Evolutionary conservation across 2,888 invertebrate species (phyloP).

Genomic region (Sminthurides aquaticus): DNA sequence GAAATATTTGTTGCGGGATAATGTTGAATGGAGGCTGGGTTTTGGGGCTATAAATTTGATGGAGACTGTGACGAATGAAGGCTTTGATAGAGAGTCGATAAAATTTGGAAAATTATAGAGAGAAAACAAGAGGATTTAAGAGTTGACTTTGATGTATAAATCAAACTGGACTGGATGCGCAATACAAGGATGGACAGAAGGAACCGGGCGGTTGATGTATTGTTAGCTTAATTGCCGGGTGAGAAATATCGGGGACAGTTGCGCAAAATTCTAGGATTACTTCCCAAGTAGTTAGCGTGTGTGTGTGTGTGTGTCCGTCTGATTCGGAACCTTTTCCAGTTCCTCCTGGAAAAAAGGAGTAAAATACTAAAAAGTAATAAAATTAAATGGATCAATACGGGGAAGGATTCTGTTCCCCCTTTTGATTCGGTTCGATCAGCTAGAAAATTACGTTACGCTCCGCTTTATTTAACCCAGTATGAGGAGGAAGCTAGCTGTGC

Average conservation of each 20-base stretch:
- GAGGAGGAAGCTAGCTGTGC: background rate
- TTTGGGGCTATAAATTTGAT: slow-evolving; percentile 28
- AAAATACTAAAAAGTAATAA: slow-evolving; percentile 13
- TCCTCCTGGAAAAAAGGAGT: background rate
- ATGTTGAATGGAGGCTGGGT: background rate
- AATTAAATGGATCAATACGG: slow-evolving; percentile 12
- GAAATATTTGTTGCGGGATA: background rate
- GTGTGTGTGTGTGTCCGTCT: background rate
- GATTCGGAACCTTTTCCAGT: background rate
- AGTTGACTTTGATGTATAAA: background rate
- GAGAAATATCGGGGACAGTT: too few species aligned
- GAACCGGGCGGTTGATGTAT: too few species aligned
- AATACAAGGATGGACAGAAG: too few species aligned
- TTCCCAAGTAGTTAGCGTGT: background rate
- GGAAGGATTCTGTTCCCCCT: slow-evolving; percentile 6
- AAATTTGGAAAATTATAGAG: background rate
- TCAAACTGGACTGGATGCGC: background rate
- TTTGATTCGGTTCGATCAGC: slow-evolving; percentile 40
- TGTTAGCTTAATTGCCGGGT: background rate
- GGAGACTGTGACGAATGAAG: slow-evolving; percentile 22
- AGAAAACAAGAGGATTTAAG: background rate
- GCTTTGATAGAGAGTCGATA: slow-evolving; percentile 28
- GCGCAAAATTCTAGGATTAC: background rate
- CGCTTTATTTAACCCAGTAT: slow-evolving; percentile 1
- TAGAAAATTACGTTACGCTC: slow-evolving; percentile 36